Conservation (phyloP, 2,888 invertebrate genomes). For the Dioctria rufipes region DNA sequence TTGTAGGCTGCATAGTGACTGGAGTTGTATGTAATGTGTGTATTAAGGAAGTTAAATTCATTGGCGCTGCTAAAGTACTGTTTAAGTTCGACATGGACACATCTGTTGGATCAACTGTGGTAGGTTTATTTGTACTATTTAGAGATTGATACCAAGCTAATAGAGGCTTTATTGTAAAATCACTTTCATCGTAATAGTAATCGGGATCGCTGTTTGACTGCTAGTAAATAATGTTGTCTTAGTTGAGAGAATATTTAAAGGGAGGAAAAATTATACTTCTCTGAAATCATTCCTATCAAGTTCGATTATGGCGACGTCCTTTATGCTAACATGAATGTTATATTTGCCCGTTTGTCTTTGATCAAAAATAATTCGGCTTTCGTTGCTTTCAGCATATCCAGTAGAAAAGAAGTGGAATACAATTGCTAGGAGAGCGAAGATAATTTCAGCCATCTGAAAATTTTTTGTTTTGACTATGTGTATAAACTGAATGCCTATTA, state of each 20-base stretch:
- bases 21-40: neutral
- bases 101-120: neutral
- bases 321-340: slow-evolving; percentile 85
- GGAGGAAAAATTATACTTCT: slow-evolving; percentile 63
- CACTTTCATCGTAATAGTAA: slow-evolving; percentile 69
- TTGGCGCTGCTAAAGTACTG: neutral
- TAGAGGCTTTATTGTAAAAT: slow-evolving; percentile 68
- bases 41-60: slow-evolving; percentile 23
- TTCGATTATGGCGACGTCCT: slow-evolving; percentile 82
- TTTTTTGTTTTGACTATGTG: too few species aligned
- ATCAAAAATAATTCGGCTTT: slow-evolving; percentile 73
- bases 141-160: slow-evolving; percentile 36
- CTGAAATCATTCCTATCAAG: slow-evolving; percentile 67
- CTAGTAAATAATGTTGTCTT: neutral
- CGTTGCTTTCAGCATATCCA: slow-evolving; percentile 16
- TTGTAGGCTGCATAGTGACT: slow-evolving; percentile 11
- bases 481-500: too few species aligned
- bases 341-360: slow-evolving; percentile 85
- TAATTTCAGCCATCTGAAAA: too few species aligned
- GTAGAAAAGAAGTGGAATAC: neutral
- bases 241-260: neutral
- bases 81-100: neutral
- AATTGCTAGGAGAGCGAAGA: too few species aligned
- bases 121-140: neutral
- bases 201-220: slow-evolving; percentile 59